Evolutionary conservation across 1,140 invertebrate genomes (phyloP), one percentile per base, ranked within the genome.

Genomic region (Meteorus sp.): DNA sequence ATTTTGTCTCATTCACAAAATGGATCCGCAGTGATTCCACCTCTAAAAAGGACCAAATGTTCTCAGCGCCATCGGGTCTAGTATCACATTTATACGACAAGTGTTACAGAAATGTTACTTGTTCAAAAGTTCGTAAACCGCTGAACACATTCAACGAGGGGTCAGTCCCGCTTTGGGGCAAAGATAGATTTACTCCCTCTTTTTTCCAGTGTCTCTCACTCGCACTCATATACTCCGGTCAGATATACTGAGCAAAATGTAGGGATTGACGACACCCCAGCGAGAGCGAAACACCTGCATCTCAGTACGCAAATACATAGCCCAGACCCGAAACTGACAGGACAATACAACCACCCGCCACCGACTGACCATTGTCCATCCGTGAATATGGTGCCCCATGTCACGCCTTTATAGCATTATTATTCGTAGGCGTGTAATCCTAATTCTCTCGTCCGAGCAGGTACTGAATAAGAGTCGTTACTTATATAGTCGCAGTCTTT

Each of bases 331-430:
- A 62, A 68, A 66, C 61, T 66, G 59, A 50, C 61, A 59, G 63
- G 56, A 69, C 67, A 72, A 72, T 72, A 47, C 47, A 57, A 65
- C 65, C 70, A 72, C 70, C 68, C 68, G 67, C 61, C 65, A 72
- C 56, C 61, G 58, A 31, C 53, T 70, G 70, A 67, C 68, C 68
- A 72, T 72, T 72, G 70, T 70, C 61, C 65, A 60, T 60, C n/a
- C 41, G 33, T 44, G 37, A 33, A 17, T 47, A 57, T 52, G 33
- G 53, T 56, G 48, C 33, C 43, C 53, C 56, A 53, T 64, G 61
- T 62, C 60, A 58, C 63, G 19, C 58, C 22, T 66, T 59, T 58
- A 67, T 64, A 59, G 55, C 45, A 59, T 62, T 62, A 64, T 69
- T 66, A 64, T 71, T 64, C 48, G 44, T 41, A 67, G 60, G 54